Conservation (phyloP, 2,888 invertebrate genomes). For the Patella depressa region DNA sequence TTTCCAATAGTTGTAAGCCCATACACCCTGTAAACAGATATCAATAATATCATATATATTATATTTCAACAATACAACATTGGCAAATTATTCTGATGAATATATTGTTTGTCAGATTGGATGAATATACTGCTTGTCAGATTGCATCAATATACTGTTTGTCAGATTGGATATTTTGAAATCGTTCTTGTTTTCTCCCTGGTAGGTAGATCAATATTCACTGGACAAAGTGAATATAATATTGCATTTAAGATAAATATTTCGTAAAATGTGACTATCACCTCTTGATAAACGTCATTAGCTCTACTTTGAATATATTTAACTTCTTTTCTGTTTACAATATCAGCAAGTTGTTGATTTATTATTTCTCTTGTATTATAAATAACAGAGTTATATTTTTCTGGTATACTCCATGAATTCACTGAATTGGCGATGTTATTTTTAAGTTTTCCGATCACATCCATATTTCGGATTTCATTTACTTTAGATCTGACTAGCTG, state of each 20-base stretch:
- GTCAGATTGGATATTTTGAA: no score
- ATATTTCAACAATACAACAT: no score
- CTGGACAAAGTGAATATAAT: no score
- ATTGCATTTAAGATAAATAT: no score
- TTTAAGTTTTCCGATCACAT: slow-evolving; percentile 10
- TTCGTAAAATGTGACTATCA: not conserved
- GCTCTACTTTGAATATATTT: slow-evolving; percentile 9
- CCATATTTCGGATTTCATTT: slow-evolving; percentile 10
- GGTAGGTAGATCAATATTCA: no score
- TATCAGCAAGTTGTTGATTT: slow-evolving; percentile 2
- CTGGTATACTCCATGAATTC: not conserved
- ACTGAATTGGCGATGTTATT: not conserved
- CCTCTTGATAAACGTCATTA: slow-evolving; percentile 23
- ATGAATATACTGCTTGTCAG: no score
- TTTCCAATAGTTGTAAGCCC: slow-evolving; percentile 53
- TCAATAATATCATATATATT: no score
- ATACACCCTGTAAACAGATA: slow-evolving; percentile 40
- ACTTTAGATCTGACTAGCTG: not conserved
- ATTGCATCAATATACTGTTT: no score
- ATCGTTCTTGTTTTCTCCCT: no score
- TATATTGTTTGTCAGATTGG: no score
- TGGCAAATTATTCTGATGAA: no score
- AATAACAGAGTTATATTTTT: slow-evolving; percentile 3
- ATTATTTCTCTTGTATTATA: slow-evolving; percentile 13
- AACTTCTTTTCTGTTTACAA: slow-evolving; percentile 16